phyloP scores from a whole-genome alignment of 2,888 invertebrate genomes.

The Dryocosmus kuriphilus region DNA sequence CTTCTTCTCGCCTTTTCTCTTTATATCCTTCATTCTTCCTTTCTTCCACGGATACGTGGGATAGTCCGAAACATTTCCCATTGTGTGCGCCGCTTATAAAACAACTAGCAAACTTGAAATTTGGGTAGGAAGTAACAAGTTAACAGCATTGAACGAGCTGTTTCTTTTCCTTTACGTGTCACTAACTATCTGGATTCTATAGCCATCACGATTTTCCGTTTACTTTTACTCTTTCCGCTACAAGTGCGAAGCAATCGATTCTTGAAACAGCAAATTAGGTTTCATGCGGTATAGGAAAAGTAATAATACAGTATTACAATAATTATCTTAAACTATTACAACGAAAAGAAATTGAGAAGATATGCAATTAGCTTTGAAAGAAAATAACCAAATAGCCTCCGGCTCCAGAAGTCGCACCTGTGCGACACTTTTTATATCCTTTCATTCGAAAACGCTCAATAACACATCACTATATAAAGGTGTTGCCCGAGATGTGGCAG shows the following conservation, averaged over 20 bases:
- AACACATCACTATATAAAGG: slow-evolving; percentile 14
- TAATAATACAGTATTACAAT: not conserved
- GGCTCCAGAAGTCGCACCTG: slow-evolving; percentile 9
- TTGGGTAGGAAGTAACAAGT: not conserved
- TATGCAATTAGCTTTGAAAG: not conserved
- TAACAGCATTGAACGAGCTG: not conserved
- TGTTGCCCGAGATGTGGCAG: slow-evolving; percentile 11
- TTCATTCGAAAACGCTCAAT: slow-evolving; percentile 12
- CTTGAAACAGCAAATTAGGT: not conserved
- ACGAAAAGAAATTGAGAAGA: not conserved
- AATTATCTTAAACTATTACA: too few species aligned
- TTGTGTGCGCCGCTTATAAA: slow-evolving; percentile 2
- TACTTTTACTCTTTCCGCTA: not conserved
- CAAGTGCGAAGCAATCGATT: not conserved
- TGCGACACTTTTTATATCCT: slow-evolving; percentile 19
- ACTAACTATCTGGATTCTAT: not conserved
- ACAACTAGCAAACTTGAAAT: slow-evolving; percentile 4
- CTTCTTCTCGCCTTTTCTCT: not conserved
- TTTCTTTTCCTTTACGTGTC: not conserved
- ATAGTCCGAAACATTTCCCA: slow-evolving; percentile 1
- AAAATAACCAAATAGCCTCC: not conserved
- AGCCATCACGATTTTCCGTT: not conserved
- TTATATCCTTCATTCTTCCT: slow-evolving; percentile 1
- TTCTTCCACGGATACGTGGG: not conserved
- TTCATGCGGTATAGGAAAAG: not conserved